phyloP scores from a whole-genome alignment of 2,888 invertebrate species.

The Pediacus dermestoides region DNA sequence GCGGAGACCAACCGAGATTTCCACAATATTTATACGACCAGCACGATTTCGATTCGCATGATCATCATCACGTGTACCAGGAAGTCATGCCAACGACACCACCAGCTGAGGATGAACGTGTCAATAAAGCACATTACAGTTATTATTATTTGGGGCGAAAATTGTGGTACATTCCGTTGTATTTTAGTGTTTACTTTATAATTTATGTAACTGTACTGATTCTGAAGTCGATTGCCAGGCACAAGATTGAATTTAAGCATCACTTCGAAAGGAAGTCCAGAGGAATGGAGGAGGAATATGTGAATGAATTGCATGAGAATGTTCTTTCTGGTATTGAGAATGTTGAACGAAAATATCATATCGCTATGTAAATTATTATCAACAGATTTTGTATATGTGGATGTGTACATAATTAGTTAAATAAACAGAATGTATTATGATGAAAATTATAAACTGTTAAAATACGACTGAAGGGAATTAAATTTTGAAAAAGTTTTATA shows the following conservation, averaged over 20 bases:
- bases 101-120: slow-evolving; percentile 56
- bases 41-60: slow-evolving; percentile 31
- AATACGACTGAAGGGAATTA: too few species aligned
- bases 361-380: too few species aligned
- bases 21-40: slow-evolving; percentile 48
- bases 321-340: too few species aligned
- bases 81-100: slow-evolving; percentile 47
- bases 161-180: slow-evolving; percentile 70
- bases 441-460: too few species aligned
- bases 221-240: slow-evolving; percentile 67
- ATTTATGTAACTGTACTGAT: slow-evolving; percentile 69
- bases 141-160: slow-evolving; percentile 74
- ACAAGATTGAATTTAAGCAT: slow-evolving; percentile 66
- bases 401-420: too few species aligned
- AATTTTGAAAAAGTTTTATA: too few species aligned
- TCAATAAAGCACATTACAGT: slow-evolving; percentile 61
- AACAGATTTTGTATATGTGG: too few species aligned
- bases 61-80: slow-evolving; percentile 48
- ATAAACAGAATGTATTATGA: too few species aligned
- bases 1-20: slow-evolving; percentile 19
- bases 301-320: too few species aligned
- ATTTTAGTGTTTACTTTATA: slow-evolving; percentile 68
- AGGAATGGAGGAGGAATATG: background rate
- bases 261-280: slow-evolving; percentile 2
- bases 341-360: too few species aligned